Base-by-base conservation (phyloP, 2,797 vertebrate genomes). In the Sciurus vulgaris region DNA sequence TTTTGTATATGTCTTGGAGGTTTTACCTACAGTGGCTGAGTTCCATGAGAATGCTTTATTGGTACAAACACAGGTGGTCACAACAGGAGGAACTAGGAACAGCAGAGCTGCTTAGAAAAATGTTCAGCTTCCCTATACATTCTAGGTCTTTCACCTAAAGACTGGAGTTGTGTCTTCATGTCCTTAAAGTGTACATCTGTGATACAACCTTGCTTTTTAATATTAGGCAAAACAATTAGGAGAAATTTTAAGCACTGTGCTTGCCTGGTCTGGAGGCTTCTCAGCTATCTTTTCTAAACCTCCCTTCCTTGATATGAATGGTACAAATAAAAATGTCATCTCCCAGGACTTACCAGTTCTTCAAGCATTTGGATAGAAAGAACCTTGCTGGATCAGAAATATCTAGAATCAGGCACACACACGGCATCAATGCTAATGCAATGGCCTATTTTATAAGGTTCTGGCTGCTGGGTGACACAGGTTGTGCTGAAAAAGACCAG, bases 401-500 rank as follows among this genome's bases (percentile, higher is more conserved):
- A 56, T 15, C 4, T 47, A 33, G 26, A 67, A 47, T 24, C 13
- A 26, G 30, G 24, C 18, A 18, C 6, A 63, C 15, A 44, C 24
- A 30, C 1, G 41, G 49, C 61, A 14, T 7, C 6, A 30, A 5
- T 38, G 63, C 47, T 59, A 22, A 70, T 20, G 7, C 2, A 0
- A 1, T 6, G 38, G 54, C 26, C 79, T 44, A 15, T 11, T 28
- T 82, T 51, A 51, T 0, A 1, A 4, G 9, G 35, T 8, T 33
- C 15, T 0, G 10, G 47, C 2, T 35, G 18, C 1, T 0, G n/a
- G 67, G 28, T 13, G n/a, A 17, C 33, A 0, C 4, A 10, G 15
- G 49, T 0, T 3, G 5, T 5, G 1, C 22, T 28, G 18, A 30
- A 35, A 49, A 47, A 41, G 28, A 28, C 35, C 15, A 26, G 7